phyloP scores from a whole-genome alignment of 2,888 invertebrate genomes.

The Cephus pulcher region DNA sequence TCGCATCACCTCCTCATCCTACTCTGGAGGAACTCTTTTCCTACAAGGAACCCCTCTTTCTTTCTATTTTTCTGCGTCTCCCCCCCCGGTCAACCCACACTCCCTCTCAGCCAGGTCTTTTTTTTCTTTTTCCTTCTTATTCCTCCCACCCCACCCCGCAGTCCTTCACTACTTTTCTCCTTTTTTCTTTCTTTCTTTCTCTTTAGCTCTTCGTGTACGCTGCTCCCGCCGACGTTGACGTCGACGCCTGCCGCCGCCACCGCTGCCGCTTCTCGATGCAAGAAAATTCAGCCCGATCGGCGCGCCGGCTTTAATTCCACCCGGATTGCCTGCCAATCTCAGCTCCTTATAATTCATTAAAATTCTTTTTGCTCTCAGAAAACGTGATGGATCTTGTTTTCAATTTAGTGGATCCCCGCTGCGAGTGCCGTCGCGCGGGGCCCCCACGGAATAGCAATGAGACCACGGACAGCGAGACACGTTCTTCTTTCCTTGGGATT shows the following conservation, averaged over 20 bases:
- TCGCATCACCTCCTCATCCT: constrained; percentile 20
- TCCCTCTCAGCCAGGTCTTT: constrained; percentile 32
- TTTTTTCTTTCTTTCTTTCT: constrained; percentile 30
- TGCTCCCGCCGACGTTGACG: background rate
- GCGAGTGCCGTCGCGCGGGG: constrained; percentile 42
- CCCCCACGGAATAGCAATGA: constrained; percentile 61
- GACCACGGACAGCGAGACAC: constrained; percentile 22
- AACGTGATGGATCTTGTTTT: constrained; percentile 67
- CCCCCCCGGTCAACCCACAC: constrained; percentile 28
- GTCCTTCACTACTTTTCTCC: constrained; percentile 35
- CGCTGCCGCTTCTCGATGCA: background rate
- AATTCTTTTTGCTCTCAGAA: constrained; percentile 62
- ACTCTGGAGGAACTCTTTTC: constrained; percentile 15
- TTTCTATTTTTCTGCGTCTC: constrained; percentile 17
- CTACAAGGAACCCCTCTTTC: constrained; percentile 21
- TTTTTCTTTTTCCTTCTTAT: constrained; percentile 38
- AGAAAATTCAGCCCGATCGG: constrained; percentile 13
- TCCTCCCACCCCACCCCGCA: constrained; percentile 26
- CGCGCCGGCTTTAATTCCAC: constrained; percentile 37
- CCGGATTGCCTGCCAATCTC: constrained; percentile 52
- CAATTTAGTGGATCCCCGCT: constrained; percentile 64
- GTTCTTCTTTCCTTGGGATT: background rate
- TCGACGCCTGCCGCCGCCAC: background rate
- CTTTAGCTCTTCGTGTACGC: constrained; percentile 11
- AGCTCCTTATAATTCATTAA: constrained; percentile 64